Evolutionary conservation across 2,888 invertebrate species (phyloP).

Genomic region (Acronicta leporina): DNA sequence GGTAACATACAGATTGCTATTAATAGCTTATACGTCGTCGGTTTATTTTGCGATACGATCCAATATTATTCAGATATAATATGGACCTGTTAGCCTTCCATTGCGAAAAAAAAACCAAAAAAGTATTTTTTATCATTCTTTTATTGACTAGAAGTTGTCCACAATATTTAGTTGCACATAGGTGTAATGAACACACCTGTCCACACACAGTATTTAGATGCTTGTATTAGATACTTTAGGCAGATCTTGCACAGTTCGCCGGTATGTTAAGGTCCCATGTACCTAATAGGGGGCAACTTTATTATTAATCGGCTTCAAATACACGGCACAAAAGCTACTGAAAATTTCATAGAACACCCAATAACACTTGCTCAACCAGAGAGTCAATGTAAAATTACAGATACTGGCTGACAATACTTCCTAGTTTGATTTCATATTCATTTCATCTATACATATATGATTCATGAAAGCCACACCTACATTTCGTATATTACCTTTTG

Average conservation of each 20-base stretch:
- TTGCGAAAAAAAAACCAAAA: neutral
- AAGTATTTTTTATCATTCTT: neutral
- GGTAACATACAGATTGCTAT: neutral
- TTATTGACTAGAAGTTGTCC: no score
- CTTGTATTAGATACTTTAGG: no score
- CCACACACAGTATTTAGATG: no score
- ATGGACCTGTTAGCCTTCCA: neutral
- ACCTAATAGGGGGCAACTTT: no score
- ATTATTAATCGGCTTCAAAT: no score
- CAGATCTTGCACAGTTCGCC: no score
- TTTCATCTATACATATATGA: conserved; percentile 22
- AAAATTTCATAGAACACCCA: no score
- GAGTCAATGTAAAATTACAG: neutral
- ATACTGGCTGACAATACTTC: neutral
- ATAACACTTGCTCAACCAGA: no score
- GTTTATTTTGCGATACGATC: conserved; percentile 13
- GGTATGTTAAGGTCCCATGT: no score
- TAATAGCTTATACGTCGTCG: neutral
- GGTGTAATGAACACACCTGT: no score
- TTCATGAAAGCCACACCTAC: conserved; percentile 24
- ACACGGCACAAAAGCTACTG: no score
- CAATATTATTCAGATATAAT: neutral
- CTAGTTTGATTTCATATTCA: conserved; percentile 10
- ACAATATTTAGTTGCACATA: no score
- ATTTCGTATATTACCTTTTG: conserved; percentile 7